phyloP scores from a whole-genome alignment of 2,888 invertebrate genomes.

The Apamea anceps region DNA sequence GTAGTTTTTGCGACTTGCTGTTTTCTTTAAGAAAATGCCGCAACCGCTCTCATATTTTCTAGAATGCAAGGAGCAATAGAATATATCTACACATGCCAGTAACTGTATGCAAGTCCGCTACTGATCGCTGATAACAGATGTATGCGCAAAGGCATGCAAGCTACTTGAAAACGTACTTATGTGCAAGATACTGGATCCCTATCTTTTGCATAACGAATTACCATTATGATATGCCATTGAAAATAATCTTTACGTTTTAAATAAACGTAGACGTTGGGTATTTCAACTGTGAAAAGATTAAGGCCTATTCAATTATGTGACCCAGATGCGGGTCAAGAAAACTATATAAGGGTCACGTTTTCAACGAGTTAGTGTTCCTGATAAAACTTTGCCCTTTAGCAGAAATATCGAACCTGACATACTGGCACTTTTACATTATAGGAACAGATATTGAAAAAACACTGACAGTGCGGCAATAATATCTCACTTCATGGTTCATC shows the following conservation, averaged over 20 bases:
- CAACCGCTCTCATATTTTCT: not conserved
- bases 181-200: not conserved
- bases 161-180: not conserved
- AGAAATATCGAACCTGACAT: not conserved
- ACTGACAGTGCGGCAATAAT: not conserved
- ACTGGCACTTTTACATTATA: not conserved
- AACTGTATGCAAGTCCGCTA: not conserved
- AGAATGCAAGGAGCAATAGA: not conserved
- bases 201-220: not conserved
- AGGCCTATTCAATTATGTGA: not conserved
- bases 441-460: not conserved
- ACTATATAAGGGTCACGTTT: not conserved
- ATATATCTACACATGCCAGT: not conserved
- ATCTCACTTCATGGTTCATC: too few relatives aligned
- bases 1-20: not conserved
- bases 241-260: not conserved
- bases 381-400: not conserved
- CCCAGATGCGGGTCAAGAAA: not conserved
- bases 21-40: not conserved
- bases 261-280: not conserved
- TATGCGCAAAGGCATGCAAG: not conserved
- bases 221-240: not conserved
- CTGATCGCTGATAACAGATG: not conserved
- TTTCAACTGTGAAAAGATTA: not conserved
- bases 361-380: not conserved